A percentile compares a stretch with the other conserved stretches of the same genome.
phyloP scores from a whole-genome alignment of 2,888 invertebrate species.

The Himalopsyche kuldschensis region DNA sequence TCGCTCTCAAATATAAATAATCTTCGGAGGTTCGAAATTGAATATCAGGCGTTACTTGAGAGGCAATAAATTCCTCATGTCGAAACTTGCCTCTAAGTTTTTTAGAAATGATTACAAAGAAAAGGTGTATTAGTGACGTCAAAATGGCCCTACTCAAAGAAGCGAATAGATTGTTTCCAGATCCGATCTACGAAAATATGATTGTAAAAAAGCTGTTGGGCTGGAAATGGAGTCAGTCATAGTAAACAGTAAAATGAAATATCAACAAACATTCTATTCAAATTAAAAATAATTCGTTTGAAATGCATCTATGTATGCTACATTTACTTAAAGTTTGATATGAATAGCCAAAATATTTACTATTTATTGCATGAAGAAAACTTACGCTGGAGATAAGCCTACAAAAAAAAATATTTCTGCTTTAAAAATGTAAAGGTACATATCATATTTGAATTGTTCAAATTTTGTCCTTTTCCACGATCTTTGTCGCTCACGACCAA shows the following conservation, averaged over 20 bases:
- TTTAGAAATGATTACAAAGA: not conserved
- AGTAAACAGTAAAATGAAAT: not conserved
- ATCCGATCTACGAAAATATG: not conserved
- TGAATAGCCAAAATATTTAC: no score
- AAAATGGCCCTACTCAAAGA: not conserved
- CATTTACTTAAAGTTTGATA: no score
- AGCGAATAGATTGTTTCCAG: not conserved
- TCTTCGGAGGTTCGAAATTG: not conserved
- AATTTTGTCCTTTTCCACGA: no score
- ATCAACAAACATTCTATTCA: no score
- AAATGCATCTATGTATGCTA: no score
- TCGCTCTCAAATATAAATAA: not conserved
- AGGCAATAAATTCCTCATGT: not conserved
- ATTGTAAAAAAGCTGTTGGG: not conserved
- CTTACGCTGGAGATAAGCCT: no score
- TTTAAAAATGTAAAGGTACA: no score
- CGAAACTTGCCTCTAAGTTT: not conserved
- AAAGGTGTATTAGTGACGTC: not conserved
- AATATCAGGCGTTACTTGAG: not conserved
- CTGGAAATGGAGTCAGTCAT: not conserved
- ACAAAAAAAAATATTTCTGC: no score
- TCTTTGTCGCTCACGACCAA: no score
- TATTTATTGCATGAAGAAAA: no score
- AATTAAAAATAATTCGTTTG: no score
- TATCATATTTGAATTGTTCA: no score